Percentiles rank a stretch among this genome's conserved stretches.
These are phyloP conservation scores for Cochlearius cochlearius DNA, from an alignment of 2,113 vertebrate genomes.

Conservation along the genomic window DNA sequence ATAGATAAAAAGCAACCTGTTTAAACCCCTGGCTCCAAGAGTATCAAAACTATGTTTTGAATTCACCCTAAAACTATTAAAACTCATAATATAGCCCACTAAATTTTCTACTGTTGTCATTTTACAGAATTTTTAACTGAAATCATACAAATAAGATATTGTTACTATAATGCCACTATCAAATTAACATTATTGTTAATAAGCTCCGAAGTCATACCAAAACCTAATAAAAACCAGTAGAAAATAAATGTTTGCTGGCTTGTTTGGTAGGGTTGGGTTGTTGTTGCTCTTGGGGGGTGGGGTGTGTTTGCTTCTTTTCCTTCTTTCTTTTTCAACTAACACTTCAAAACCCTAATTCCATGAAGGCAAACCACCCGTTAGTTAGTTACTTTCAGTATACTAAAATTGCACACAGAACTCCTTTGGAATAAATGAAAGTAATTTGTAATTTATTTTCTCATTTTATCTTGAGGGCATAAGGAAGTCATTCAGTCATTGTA, in stretches of 20 bases:
- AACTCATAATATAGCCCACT: neutral
- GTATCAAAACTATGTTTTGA: slow-evolving; percentile 1
- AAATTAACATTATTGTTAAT: neutral
- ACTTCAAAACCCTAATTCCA: neutral
- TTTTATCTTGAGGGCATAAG: neutral
- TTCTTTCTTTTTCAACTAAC: neutral
- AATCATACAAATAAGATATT: neutral
- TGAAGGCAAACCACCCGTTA: neutral
- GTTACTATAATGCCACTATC: neutral
- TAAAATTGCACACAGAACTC: neutral
- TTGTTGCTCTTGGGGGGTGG: neutral
- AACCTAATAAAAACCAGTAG: neutral
- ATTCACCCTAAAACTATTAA: neutral
- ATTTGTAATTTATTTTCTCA: neutral
- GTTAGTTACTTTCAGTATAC: neutral
- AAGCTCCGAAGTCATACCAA: neutral
- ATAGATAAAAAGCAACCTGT: neutral
- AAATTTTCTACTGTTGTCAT: slow-evolving; percentile 1
- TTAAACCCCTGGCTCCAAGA: neutral
- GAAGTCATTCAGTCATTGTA: neutral
- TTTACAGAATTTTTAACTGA: neutral
- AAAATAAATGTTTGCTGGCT: neutral
- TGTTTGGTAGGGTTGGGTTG: neutral
- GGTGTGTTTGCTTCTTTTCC: neutral
- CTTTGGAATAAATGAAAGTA: neutral